Evolutionary conservation across 2,888 invertebrate species (phyloP), one percentile per base, ranked within the genome.

Genomic region (Ischnus inquisitorius): DNA sequence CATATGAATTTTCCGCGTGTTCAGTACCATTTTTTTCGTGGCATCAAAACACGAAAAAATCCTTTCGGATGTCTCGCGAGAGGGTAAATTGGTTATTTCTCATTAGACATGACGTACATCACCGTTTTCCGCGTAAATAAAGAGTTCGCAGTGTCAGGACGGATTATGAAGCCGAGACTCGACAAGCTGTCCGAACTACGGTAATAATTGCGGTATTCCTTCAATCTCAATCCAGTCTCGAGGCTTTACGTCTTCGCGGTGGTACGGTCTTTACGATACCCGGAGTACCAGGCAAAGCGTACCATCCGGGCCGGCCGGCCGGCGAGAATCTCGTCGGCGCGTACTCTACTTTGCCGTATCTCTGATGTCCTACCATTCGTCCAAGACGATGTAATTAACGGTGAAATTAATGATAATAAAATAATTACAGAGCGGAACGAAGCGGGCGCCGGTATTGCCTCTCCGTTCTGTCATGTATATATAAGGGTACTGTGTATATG

Each of bases 361-460:
- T 41, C 28, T 54, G 54, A 16, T 19, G 54, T 22, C 19, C 4
- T 22, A 34, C 64, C 64, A 64, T 39, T 39, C 64, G 22, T 8
- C 22, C 39, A 39, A 16, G 64, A 16, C 39, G 39, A 39, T 64
- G 64, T 39, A 64, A 64, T 88, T 86, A 87, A 48, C 81, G 71
- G 46, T 46, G 57, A 81, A 86, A 87, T 87, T 86, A 87, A 84
- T 65, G 81, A 82, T 85, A 87, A 88, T 89, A 82, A 89, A 88
- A 85, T 87, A 88, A 89, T 86, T 78, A 86, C 83, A 85, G 78
- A 81, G 83, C 69, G 62, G 25, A 81, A 51, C 25, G 62, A 43
- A 41, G 4, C 60, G 19, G n/a, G 54, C 54, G 22, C 22, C 54
- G 54, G 54, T 54, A 54, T 54, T 54, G 10, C 54, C 22, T 12